A percentile compares a stretch with the other conserved stretches of the same genome.
Evolutionary conservation across 2,113 vertebrate genomes (phyloP).

Genomic region (Cettia cetti): DNA sequence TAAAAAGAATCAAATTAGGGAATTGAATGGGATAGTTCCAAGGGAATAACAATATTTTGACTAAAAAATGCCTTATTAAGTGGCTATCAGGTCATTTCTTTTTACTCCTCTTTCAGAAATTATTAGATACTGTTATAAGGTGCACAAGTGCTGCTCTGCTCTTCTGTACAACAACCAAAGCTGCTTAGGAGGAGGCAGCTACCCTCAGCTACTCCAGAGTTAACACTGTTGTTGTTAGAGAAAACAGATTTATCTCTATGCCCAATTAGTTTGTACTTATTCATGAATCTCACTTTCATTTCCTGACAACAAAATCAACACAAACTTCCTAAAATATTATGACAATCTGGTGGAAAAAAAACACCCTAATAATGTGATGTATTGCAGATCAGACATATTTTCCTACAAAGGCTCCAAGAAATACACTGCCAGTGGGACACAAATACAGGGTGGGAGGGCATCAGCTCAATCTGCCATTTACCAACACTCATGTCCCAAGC

Average conservation of each 20-base stretch:
- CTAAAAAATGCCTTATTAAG: conserved; percentile 16
- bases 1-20: neutral
- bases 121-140: neutral
- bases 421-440: neutral
- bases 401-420: neutral
- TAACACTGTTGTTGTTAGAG: neutral
- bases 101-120: neutral
- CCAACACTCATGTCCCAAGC: neutral
- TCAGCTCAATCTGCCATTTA: neutral
- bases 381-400: neutral
- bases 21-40: neutral
- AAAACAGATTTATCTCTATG: neutral
- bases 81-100: neutral
- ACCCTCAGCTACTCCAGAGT: neutral
- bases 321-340: neutral
- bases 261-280: neutral
- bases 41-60: conserved; percentile 32
- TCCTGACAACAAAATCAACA: neutral
- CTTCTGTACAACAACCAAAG: neutral
- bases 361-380: neutral
- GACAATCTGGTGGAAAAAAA: neutral
- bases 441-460: neutral
- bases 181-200: neutral
- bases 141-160: neutral
- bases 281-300: neutral